Evolutionary conservation across 2,888 invertebrate genomes (phyloP), one percentile per base, ranked within the genome.

Genomic region (Drosophila seclusa): DNA sequence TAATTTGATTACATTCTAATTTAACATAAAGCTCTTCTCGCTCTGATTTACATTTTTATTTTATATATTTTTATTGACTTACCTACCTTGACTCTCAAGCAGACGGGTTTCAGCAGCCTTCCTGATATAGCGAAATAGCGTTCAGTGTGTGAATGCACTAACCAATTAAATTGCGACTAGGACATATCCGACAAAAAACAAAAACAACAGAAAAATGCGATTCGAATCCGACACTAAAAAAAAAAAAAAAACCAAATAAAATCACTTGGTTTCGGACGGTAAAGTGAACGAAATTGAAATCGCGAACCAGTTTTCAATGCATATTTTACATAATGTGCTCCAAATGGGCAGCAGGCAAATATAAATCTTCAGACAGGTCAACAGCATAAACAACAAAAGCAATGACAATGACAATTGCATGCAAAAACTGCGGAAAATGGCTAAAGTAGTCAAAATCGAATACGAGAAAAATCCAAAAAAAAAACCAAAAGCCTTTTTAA

Each of bases 331-430:
- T 86, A 86, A 86, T 86, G 80, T 80, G 76, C 87, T 78, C 78
- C 82, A 86, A 85, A 89, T 87, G 84, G 91, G 80, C 90, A 91
- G 63, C 78, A 66, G 75, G 71, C 72, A 69, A 80, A 77, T 74
- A 86, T 80, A 77, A 86, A 87, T 90, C 82, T 80, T 72, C 64
- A 72, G 78, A 60, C 80, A 64, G 73, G 80, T 73, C 72, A 62
- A 73, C 80, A 76, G 61, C 63, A 83, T 62, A 78, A 81, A 77
- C 73, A 76, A 67, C 49, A 62, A 63, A 68, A 78, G 78, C 82
- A 90, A 88, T 86, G 87, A 79, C 89, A 88, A 89, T 85, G 85
- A 85, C 85, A 89, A 89, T 89, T 87, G 89, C 59, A 73, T 73
- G 82, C 77, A 67, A 85, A 84, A 89, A 78, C 78, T 87, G 86